phyloP scores from a whole-genome alignment of 2,113 vertebrate species.

The Nibea coibor region DNA sequence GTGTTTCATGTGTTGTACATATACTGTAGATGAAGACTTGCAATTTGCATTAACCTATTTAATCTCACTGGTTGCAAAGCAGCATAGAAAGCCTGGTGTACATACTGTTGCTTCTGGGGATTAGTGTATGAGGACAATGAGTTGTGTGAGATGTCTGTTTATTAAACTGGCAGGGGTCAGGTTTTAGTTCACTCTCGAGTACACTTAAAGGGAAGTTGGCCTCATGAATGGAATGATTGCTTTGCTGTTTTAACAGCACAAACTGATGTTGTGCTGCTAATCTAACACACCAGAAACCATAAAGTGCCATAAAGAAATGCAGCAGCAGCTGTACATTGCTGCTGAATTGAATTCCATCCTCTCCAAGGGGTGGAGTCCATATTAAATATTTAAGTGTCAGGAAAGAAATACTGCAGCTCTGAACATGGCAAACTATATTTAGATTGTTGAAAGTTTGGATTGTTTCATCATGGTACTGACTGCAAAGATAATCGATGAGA shows the following conservation, averaged over 20 bases:
- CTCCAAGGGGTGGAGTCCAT: background rate
- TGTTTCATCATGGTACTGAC: background rate
- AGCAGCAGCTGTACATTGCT: background rate
- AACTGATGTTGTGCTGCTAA: slow-evolving; percentile 5
- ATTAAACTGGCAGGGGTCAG: background rate
- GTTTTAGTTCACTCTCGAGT: background rate
- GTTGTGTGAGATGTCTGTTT: background rate
- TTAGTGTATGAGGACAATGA: slow-evolving; percentile 9
- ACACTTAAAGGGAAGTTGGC: background rate
- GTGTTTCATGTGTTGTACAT: background rate
- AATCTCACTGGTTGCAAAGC: background rate
- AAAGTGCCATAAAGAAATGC: background rate
- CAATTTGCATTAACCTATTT: slow-evolving; percentile 20
- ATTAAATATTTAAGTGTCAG: slow-evolving; percentile 30
- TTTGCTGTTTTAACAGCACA: slow-evolving; percentile 2
- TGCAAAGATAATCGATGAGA: background rate
- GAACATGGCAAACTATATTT: background rate
- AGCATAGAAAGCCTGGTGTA: background rate
- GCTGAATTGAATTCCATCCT: slow-evolving; percentile 11
- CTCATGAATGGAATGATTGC: background rate
- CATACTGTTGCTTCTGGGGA: background rate
- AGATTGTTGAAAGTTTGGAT: background rate
- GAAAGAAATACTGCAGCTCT: background rate
- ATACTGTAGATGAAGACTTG: background rate
- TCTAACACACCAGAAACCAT: background rate